A percentile compares a stretch with the other conserved stretches of the same genome.
These are phyloP conservation scores for Decapterus maruadsi DNA, from an alignment of 2,797 vertebrate species.

Conservation along the genomic window DNA sequence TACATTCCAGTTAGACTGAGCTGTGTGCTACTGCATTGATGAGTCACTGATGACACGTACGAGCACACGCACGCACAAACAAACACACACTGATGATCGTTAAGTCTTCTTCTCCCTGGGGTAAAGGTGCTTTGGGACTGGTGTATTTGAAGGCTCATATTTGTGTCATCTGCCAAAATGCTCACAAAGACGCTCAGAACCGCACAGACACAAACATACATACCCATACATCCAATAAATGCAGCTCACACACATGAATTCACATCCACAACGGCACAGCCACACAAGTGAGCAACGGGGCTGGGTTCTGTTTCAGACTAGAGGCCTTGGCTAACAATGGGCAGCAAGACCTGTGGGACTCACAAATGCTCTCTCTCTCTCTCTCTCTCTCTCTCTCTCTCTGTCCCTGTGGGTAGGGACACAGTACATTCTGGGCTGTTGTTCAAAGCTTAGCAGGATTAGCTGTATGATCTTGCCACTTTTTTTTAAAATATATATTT, in stretches of 20 bases:
- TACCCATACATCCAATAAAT: neutral
- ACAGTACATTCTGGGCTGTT: slow-evolving; percentile 69
- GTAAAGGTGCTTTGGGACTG: slow-evolving; percentile 46
- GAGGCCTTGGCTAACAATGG: slow-evolving; percentile 40
- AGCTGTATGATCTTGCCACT: slow-evolving; percentile 64
- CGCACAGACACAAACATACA: neutral
- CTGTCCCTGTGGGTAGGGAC: slow-evolving; percentile 55
- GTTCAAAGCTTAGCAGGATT: slow-evolving; percentile 76
- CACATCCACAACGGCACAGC: slow-evolving; percentile 19
- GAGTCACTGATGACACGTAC: slow-evolving; percentile 68
- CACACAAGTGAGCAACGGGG: slow-evolving; percentile 25
- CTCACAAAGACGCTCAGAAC: slow-evolving; percentile 10
- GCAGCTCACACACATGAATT: slow-evolving; percentile 10
- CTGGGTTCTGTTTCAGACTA: slow-evolving; percentile 37
- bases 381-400: slow-evolving; percentile 41
- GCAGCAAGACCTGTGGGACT: slow-evolving; percentile 49
- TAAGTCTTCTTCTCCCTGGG: slow-evolving; percentile 35
- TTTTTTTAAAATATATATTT: slow-evolving; percentile 55
- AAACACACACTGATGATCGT: slow-evolving; percentile 24
- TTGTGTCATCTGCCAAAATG: slow-evolving; percentile 26
- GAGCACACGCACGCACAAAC: neutral
- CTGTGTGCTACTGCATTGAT: slow-evolving; percentile 63
- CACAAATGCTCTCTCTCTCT: slow-evolving; percentile 27
- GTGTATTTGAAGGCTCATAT: slow-evolving; percentile 18
- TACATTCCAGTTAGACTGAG: slow-evolving; percentile 34